Evolutionary conservation across 1,140 invertebrate genomes (phyloP).

Genomic region (Nixonia krombeini): DNA sequence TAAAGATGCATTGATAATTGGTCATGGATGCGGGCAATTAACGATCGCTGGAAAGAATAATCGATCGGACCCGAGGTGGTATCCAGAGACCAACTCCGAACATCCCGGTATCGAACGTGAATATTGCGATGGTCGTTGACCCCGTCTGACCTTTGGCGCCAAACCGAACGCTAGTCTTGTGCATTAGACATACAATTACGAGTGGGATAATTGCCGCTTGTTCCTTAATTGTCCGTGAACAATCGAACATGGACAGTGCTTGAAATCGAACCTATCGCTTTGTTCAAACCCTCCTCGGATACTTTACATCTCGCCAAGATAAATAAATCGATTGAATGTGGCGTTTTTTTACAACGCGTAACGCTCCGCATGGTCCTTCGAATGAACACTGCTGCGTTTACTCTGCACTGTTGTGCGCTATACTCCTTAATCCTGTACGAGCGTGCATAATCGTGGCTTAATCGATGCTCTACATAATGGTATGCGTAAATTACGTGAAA

Average conservation of each 20-base stretch:
- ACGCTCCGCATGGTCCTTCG: too few species aligned
- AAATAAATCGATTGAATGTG: too few species aligned
- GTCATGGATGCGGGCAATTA: constrained; percentile 16
- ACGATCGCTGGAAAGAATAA: constrained; percentile 7
- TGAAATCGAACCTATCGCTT: constrained; percentile 10
- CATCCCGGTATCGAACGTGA: constrained; percentile 60
- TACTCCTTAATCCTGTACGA: too few species aligned
- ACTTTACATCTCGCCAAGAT: background rate
- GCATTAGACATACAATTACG: constrained; percentile 34
- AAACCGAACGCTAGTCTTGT: constrained; percentile 51
- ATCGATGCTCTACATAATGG: too few species aligned
- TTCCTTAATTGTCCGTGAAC: constrained; percentile 25
- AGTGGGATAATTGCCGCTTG: constrained; percentile 29
- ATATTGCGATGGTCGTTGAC: constrained; percentile 68
- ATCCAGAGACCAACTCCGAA: constrained; percentile 46
- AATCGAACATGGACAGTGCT: constrained; percentile 16
- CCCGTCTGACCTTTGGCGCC: constrained; percentile 61
- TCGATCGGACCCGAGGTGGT: constrained; percentile 14
- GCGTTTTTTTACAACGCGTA: too few species aligned
- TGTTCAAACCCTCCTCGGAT: background rate
- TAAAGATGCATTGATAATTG: constrained; percentile 5
- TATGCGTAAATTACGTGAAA: too few species aligned
- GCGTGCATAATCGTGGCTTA: too few species aligned
- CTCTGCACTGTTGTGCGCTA: too few species aligned
- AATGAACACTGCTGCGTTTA: too few species aligned